A percentile compares a stretch with the other conserved stretches of the same genome.
Evolutionary conservation across 1,140 invertebrate species (phyloP).

Genomic region (Bombus turneri): DNA sequence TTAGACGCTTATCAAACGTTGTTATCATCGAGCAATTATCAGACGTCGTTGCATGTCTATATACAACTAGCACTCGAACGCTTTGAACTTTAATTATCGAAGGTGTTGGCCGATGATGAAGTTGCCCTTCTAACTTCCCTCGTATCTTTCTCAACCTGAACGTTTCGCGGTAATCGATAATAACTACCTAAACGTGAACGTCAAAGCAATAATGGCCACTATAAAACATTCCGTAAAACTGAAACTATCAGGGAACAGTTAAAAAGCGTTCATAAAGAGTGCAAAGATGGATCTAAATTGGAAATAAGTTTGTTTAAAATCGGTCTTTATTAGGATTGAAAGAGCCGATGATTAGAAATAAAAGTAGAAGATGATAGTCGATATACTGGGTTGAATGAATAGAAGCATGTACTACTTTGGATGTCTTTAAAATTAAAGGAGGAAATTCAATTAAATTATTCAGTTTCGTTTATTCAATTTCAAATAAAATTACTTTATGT

Average conservation of each 20-base stretch:
- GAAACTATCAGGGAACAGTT: neutral
- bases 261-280: neutral
- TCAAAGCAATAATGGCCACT: neutral
- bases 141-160: neutral
- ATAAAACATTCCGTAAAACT: neutral
- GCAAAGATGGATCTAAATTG: neutral
- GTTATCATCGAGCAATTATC: slow-evolving; percentile 39
- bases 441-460: neutral
- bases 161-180: neutral
- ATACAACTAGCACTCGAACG: slow-evolving; percentile 4
- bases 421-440: neutral
- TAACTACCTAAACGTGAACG: neutral
- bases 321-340: neutral
- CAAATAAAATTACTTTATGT: too few species aligned
- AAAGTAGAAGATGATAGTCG: neutral
- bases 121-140: neutral
- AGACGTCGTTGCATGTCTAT: slow-evolving; percentile 21
- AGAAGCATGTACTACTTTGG: neutral
- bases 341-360: neutral
- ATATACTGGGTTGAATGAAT: neutral
- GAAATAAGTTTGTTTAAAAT: neutral
- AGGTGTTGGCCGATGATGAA: slow-evolving; percentile 8
- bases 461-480: too few species aligned
- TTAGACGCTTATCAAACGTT: slow-evolving; percentile 25
- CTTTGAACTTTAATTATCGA: slow-evolving; percentile 21